Conservation (phyloP, 1,140 invertebrate genomes). For the Scaptomyza hsui region DNA sequence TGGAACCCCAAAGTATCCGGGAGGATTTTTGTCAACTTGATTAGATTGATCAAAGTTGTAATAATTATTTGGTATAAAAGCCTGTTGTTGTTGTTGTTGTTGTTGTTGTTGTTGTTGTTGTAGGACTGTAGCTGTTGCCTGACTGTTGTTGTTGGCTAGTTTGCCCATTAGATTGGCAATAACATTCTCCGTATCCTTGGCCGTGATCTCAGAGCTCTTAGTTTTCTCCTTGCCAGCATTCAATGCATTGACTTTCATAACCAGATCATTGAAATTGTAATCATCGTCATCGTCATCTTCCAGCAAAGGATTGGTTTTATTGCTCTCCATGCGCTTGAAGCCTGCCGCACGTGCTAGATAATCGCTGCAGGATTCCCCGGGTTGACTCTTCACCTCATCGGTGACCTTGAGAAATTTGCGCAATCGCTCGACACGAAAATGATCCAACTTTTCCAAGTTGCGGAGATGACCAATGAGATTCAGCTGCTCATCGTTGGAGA, state of each 20-base stretch:
- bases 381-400: constrained; percentile 67
- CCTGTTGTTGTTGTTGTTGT: constrained; percentile 2
- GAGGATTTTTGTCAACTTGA: background rate
- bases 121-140: constrained; percentile 5
- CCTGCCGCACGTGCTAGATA: constrained; percentile 52
- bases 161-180: constrained; percentile 88
- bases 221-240: constrained; percentile 50
- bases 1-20: background rate
- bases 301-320: too few relatives aligned
- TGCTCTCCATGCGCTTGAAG: too few relatives aligned
- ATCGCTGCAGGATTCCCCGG: constrained; percentile 59
- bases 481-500: constrained; percentile 91
- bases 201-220: too few relatives aligned
- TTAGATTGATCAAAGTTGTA: constrained; percentile 22
- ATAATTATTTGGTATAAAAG: too few relatives aligned
- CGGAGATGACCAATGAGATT: constrained; percentile 91
- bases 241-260: constrained; percentile 84
- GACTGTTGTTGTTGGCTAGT: constrained; percentile 72
- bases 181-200: constrained; percentile 86
- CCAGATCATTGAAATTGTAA: constrained; percentile 88
- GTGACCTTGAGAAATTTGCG: constrained; percentile 87
- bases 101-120: constrained; percentile 29
- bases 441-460: constrained; percentile 89
- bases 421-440: constrained; percentile 89
- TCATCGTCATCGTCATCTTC: constrained; percentile 87